Evolutionary conservation across 2,797 vertebrate species (phyloP), one percentile per base, ranked within the genome.

Genomic region (Rallus crepitans): DNA sequence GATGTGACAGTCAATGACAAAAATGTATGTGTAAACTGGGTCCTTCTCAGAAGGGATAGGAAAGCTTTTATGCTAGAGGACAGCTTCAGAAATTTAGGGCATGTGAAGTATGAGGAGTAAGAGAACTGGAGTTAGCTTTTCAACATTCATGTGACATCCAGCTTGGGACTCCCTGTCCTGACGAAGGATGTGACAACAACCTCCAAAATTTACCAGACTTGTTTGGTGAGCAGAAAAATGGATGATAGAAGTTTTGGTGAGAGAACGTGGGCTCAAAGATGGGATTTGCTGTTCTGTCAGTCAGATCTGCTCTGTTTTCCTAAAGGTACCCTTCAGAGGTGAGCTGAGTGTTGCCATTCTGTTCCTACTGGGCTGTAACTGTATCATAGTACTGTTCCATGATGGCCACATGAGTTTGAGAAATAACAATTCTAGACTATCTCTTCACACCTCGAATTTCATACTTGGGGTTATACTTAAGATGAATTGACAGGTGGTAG

Each of bases 101-200:
- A 84, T 70, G 45, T 52, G 6, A 63, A 90, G 40, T 59, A 80
- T n/a, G 1, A 5, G 25, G 39, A 57, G 8, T 55, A 69, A 40
- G 37, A 75, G 66, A 53, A 50, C 77, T 66, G 30, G 50, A 75
- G 31, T 56, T 56, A 42, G 40, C 79, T 50, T 42, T 75, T 37
- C 42, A 35, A 2, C 12, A 45, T 57, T 37, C 53, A 17, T 16
- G 5, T 42, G 35, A 37, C n/a, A 12, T 6, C 15, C 47, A 45
- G 25, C 60, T 79, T 69, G 48, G 19, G 27, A 48, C 37, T 70
- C 20, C 11, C 35, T 61, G 23, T 33, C 35, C 37, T 61, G 59
- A 56, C 50, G 57, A 60, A 71, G 37, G 57, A 24, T 40, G 28
- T 0, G 0, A 25, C 19, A 37, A 4, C 2, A 2, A 28, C 35